These are phyloP conservation scores for Echinometra lucunter DNA, from an alignment of 53 echinoderm and acorn worm species.

Conservation along the genomic window DNA sequence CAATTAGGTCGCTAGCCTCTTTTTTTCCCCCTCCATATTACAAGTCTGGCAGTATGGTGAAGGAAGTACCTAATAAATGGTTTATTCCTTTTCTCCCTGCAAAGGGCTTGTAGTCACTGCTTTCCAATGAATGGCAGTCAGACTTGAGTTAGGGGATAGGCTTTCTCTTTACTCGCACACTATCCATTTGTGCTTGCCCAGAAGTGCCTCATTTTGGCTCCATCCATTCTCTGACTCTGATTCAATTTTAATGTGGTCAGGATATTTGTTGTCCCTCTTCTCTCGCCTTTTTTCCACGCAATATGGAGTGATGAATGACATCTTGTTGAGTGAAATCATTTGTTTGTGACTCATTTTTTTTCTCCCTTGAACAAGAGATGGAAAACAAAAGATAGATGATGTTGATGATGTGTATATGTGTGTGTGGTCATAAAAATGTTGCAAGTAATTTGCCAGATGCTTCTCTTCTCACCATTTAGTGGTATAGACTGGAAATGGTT, in stretches of 20 bases:
- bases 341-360: conserved; percentile 11
- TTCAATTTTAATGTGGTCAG: conserved; percentile 47
- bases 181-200: neutral
- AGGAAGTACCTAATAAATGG: conserved; percentile 58
- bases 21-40: conserved; percentile 28
- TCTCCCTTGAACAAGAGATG: neutral
- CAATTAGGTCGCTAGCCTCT: conserved; percentile 62
- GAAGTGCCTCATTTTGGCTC: conserved; percentile 46
- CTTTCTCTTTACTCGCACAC: neutral
- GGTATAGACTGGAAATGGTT: conserved; percentile 10
- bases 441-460: conserved; percentile 16
- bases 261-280: conserved; percentile 44
- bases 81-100: conserved; percentile 49
- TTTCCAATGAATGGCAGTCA: neutral
- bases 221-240: conserved; percentile 22
- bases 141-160: neutral
- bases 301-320: conserved; percentile 46
- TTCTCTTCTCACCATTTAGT: neutral
- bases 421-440: conserved; percentile 21
- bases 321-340: conserved; percentile 52
- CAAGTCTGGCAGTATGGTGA: conserved; percentile 11
- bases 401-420: too few species aligned
- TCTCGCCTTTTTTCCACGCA: conserved; percentile 22
- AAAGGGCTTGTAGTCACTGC: neutral
- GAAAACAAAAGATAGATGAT: conserved; percentile 39